Evolutionary conservation across 2,113 vertebrate genomes (phyloP), one percentile per base, ranked within the genome.

Genomic region (Anser brachyrhynchus): DNA sequence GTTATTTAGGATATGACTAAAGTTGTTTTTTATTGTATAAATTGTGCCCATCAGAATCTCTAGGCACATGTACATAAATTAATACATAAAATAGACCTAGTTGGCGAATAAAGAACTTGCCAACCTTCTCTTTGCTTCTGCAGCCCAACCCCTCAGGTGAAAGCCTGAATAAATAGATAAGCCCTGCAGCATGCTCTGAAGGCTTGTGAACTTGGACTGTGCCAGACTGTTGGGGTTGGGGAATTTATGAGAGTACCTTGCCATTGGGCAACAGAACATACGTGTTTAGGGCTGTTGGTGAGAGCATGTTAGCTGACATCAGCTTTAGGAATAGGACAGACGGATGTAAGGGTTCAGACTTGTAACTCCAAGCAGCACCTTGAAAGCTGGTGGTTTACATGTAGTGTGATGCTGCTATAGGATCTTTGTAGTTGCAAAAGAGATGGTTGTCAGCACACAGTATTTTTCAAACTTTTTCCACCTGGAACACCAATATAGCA

Each of bases 81-180:
- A 94, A 91, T 94, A 88, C 78, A 85, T 76, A 67, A 91, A 95
- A 95, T 71, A 88, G 64, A 77, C 87, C 90, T 96, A 6, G 0
- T 52, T 86, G 79, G 75, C 75, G 85, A 83, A 79, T 66, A 59
- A 80, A 88, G 64, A 86, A 67, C 5, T 80, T 66, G 7, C 74
- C 74, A 90, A 35, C 26, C 37, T 96, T 77, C 51, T 39, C 39
- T 92, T 89, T 72, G 61, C 72, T 81, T 55, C 52, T 86, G 55
- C 55, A 92, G 75, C 85, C 51, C 57, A 46, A 20, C 43, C 46
- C 78, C 78, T 74, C n/a, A 17, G 82, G 93, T 29, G 1, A 39
- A 84, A 94, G 75, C 69, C 85, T 96, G 93, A 95, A 90, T 96
- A 96, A 96, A 91, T 91, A 94, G 85, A 86, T 94, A 88, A 95